Percentiles rank a stretch among this genome's conserved stretches.
phyloP scores from a whole-genome alignment of 2,888 invertebrate species.

The Drosophila helvetica region DNA sequence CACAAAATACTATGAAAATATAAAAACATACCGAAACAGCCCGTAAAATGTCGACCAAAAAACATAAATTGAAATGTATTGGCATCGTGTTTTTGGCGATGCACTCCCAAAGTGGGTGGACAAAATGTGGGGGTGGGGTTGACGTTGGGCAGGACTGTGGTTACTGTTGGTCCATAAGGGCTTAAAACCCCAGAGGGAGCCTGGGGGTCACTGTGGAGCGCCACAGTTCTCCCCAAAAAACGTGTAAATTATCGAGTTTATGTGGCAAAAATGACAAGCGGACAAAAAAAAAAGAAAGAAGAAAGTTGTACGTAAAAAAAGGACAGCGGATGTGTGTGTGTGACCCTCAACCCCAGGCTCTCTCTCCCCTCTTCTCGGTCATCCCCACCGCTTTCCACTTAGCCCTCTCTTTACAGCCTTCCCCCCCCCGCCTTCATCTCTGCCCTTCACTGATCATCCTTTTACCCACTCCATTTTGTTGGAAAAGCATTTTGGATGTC shows the following conservation, averaged over 20 bases:
- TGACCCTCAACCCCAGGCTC: background rate
- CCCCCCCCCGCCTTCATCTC: background rate
- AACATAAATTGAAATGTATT: background rate
- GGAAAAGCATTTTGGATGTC: conserved; percentile 52
- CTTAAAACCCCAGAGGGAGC: background rate
- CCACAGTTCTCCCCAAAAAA: conserved; percentile 22
- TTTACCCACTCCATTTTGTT: conserved; percentile 5
- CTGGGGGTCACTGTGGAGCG: background rate
- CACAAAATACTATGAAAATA: background rate
- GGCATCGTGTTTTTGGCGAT: background rate
- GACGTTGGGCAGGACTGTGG: background rate
- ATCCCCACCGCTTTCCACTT: background rate
- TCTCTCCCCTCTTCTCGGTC: too few relatives aligned
- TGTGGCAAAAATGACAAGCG: conserved; percentile 63
- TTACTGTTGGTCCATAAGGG: background rate
- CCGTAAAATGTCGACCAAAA: background rate
- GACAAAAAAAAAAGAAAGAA: background rate
- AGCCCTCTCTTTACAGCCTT: background rate
- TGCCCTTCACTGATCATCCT: background rate
- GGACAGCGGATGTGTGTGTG: background rate
- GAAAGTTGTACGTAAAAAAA: conserved; percentile 14
- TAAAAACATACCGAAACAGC: background rate
- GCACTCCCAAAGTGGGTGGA: background rate
- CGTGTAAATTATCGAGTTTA: conserved; percentile 68
- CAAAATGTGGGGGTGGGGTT: too few relatives aligned